Evolutionary conservation across 2,888 invertebrate species (phyloP), one percentile per base, ranked within the genome.

Genomic region (Stramonita haemastoma): DNA sequence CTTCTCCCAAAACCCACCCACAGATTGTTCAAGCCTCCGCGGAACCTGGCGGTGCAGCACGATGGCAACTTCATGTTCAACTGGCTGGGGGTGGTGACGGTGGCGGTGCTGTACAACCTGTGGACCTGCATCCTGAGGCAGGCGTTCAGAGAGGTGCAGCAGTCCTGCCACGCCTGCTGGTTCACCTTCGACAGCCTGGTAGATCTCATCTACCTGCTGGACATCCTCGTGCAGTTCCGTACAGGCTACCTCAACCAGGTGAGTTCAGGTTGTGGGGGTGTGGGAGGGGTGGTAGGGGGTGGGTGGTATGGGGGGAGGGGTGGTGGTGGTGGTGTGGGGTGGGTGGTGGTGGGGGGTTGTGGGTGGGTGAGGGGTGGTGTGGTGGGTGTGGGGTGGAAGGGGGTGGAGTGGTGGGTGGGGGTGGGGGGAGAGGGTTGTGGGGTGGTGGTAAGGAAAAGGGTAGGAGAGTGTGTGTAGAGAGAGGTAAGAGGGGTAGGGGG

Each of bases 11-110:
- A n/a, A 60, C 60, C 15, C 15, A 1, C 60, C 60, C 85, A 87
- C 85, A 79, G 89, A 46, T 26, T 85, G 13, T 88, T 79, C 26
- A 90, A 90, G 77, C 87, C 84, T 8, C 84, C 87, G 6, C 36
- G 91, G 34, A 88, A 91, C 13, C 93, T 93, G 73, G 95, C 99
- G 89, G 98, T 99, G 93, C 98, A 99, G 96, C 99, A 99, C 0
- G 98, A 99, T 96, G 98, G 98, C 95, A 98, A 98, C 96, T 98
- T 98, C 96, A 98, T 98, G 97, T 99, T 98, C 96, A 98, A 98
- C 96, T 99, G 99, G 99, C 96, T 99, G 93, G 97, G 98, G 97
- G 96, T 98, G 92, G 97, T 98, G 93, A 98, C 99, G 86, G 96
- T 97, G 92, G 98, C 98, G 96, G 98, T 99, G 93, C 97, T 99